Evolutionary conservation across 1,140 invertebrate species (phyloP), one percentile per base, ranked within the genome.

Genomic region (Drosophila pseudoobscura): DNA sequence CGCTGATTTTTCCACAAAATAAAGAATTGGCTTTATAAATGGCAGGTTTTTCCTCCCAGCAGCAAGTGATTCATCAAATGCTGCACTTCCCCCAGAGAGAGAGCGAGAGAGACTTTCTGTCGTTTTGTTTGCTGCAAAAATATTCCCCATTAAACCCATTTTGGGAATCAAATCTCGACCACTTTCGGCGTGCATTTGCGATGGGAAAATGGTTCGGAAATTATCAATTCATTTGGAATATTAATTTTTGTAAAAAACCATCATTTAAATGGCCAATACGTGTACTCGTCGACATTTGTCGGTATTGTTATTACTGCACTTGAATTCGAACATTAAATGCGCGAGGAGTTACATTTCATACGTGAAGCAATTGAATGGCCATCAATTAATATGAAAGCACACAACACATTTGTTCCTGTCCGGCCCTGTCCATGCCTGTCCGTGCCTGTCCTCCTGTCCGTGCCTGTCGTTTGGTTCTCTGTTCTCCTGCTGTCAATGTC

Each of bases 371-470:
- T 46, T 46, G 24, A 24, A 45, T 56, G 24, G 59, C 35, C 47
- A 71, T 82, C 73, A 77, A 80, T 80, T 76, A 76, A 80, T 61
- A 68, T 68, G 35, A 66, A 76, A 75, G 64, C 57, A 63, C 76
- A 79, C 58, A 80, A 63, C 76, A 79, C 58, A 80, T 69, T 51
- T 75, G 54, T 74, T 22, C 24, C 59, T 41, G 35, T 29, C 50
- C 24, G 24, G 0, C 22, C 22, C 22, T 4, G 22, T 24, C 24
- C 24, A 24, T 24, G 52, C 24, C 13, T 35, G 39, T 55, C 5
- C 24, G 20, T 20, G 20, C 17, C 13, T 35, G 39, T 55, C 5
- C 24, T 22, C 31, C 31, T 35, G 31, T 35, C 31, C 31, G 8
- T 11, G 2, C 9, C 31, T 35, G 31, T 35, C 31, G 31, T 3